Base-by-base conservation (phyloP, 1,140 invertebrate genomes). In the Drosophila repleta region DNA sequence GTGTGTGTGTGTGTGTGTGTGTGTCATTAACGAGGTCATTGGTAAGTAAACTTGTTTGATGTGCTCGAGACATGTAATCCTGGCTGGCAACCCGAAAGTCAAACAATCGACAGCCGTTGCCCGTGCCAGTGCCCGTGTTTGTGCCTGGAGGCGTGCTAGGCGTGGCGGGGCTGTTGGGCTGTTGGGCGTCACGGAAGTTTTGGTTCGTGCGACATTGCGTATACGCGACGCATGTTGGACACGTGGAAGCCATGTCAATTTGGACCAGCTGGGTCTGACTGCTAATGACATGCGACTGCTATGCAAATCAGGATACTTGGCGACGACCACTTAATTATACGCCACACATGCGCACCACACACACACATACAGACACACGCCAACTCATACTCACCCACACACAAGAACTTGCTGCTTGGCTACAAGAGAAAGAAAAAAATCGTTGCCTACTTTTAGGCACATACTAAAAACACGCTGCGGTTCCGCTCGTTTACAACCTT, bases 31-130 rank as follows among this genome's bases (percentile, higher is more conserved):
- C 83, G 83, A 88, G 83, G 83, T 83, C 83, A 88, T 83, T 83
- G 83, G 79, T 88, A 88, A 88, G 83, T 79, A 88, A 88, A 76
- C 83, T 89, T 88, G 76, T 88, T 88, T 88, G 83, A 88, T 88
- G 83, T 88, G 83, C 79, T 79, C 83, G 76, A 88, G 83, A 88
- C 83, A 88, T 88, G 83, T 88, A 88, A 88, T 88, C 83, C 83
- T 51, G 71, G 58, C 76, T 53, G 45, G n/a, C 18, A 26, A 62
- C 46, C 46, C 21, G 18, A 57, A 70, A 68, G 68, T 68, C 73
- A 74, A 76, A 60, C 80, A 79, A 84, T 66, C 62, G 68, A 66
- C 62, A 66, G 46, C 52, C 45, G 52, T 46, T 52, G 58, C 32
- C 20, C 46, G 7, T 29, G 66, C 35, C 37, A 56, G 3, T 29